A percentile compares a stretch with the other conserved stretches of the same genome.
These are phyloP conservation scores for Oenanthe melanoleuca DNA, from an alignment of 2,113 vertebrate species.

Conservation along the genomic window DNA sequence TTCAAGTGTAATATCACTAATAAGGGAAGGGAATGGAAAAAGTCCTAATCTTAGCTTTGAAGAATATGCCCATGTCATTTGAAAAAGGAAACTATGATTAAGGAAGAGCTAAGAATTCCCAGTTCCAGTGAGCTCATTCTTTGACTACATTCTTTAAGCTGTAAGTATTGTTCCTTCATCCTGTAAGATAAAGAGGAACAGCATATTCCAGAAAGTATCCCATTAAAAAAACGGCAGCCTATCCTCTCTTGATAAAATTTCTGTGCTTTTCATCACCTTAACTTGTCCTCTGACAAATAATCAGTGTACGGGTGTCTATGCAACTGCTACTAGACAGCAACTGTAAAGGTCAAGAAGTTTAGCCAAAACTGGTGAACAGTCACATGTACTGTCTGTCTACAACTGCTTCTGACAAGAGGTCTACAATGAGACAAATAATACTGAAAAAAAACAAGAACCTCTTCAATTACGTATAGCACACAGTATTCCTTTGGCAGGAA, in stretches of 20 bases:
- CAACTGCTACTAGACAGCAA: background rate
- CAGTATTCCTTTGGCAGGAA: background rate
- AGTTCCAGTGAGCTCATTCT: slow-evolving; percentile 8
- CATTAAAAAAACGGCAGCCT: background rate
- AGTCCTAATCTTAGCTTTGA: slow-evolving; percentile 7
- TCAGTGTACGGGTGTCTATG: background rate
- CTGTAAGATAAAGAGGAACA: background rate
- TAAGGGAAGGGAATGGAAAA: background rate
- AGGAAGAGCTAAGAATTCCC: background rate
- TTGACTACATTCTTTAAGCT: background rate
- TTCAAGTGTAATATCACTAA: background rate
- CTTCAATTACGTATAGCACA: background rate
- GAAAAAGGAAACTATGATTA: slow-evolving; percentile 10
- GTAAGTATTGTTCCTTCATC: background rate
- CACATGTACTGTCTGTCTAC: too few species aligned
- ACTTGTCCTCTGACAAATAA: background rate
- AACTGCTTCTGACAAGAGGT: background rate
- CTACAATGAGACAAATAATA: background rate
- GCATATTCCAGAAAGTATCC: background rate
- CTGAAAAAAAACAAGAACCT: background rate
- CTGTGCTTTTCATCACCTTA: background rate
- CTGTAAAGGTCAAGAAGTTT: background rate
- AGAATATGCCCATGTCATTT: background rate
- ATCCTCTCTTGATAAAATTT: background rate
- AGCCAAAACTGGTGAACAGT: background rate